phyloP scores from a whole-genome alignment of 1,140 invertebrate species.

The Tetraneura akinire region DNA sequence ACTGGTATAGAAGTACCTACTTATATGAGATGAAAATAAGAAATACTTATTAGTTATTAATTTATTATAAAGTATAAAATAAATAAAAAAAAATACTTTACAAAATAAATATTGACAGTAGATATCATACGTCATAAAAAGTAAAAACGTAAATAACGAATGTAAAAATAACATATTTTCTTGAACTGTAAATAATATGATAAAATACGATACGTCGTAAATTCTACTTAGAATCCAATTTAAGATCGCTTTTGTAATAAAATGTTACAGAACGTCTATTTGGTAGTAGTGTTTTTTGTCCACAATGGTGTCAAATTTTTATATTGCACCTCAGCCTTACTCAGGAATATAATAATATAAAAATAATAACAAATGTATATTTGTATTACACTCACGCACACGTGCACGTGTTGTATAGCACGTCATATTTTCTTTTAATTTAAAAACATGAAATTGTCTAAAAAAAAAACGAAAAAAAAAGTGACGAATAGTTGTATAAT shows the following conservation, averaged over 20 bases:
- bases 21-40: no score
- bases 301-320: slow-evolving; percentile 6
- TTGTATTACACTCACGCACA: neutral
- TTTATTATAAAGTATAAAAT: no score
- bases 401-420: neutral
- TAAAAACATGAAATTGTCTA: neutral
- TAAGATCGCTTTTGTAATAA: neutral
- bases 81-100: no score
- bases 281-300: slow-evolving; percentile 2
- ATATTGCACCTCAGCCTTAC: neutral
- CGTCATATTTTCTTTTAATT: slow-evolving; percentile 37
- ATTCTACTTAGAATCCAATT: neutral
- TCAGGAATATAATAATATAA: neutral
- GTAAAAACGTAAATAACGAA: neutral
- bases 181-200: no score
- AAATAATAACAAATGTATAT: neutral
- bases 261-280: neutral
- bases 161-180: neutral
- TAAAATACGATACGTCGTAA: no score
- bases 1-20: no score
- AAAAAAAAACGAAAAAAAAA: no score
- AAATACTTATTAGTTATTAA: no score
- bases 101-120: no score
- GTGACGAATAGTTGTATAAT: no score
- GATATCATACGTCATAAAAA: no score